Conservation (phyloP, 2,113 vertebrate species). For the Scalopus aquaticus region DNA sequence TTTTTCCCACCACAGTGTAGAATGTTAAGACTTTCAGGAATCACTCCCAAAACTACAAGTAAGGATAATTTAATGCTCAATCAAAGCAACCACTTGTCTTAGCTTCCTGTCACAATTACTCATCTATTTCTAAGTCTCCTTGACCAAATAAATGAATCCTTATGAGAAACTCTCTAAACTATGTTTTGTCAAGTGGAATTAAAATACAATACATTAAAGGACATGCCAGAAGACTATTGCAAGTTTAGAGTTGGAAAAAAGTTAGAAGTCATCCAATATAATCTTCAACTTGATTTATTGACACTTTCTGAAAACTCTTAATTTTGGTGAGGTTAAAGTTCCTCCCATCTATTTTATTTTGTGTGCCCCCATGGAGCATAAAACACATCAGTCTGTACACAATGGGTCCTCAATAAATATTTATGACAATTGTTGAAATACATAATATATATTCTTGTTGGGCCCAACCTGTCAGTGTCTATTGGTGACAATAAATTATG, state of each 20-base stretch:
- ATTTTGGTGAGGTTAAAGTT: slow-evolving; percentile 25
- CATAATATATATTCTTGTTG: slow-evolving; percentile 42
- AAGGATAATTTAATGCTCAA: background rate
- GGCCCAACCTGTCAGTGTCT: slow-evolving; percentile 40
- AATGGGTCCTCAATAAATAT: slow-evolving; percentile 64
- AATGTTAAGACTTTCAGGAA: background rate
- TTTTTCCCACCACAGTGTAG: background rate
- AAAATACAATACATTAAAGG: background rate
- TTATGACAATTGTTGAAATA: slow-evolving; percentile 68
- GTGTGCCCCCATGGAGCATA: background rate
- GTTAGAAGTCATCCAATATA: slow-evolving; percentile 9
- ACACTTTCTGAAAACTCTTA: slow-evolving; percentile 28
- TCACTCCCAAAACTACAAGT: slow-evolving; percentile 13
- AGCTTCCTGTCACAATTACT: slow-evolving; percentile 5
- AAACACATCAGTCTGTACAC: slow-evolving; percentile 30
- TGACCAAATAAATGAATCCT: background rate
- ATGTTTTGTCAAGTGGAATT: background rate
- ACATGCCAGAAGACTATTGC: background rate
- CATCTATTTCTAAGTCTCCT: slow-evolving; percentile 4
- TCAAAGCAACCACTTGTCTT: background rate
- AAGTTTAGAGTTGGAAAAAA: background rate
- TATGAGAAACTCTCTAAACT: background rate
- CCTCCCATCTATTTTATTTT: slow-evolving; percentile 43
- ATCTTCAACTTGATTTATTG: slow-evolving; percentile 49
- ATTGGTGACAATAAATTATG: slow-evolving; percentile 53